A percentile compares a stretch with the other conserved stretches of the same genome.
Evolutionary conservation across 2,888 invertebrate species (phyloP).

Genomic region (Kryphioiulus occultus): DNA sequence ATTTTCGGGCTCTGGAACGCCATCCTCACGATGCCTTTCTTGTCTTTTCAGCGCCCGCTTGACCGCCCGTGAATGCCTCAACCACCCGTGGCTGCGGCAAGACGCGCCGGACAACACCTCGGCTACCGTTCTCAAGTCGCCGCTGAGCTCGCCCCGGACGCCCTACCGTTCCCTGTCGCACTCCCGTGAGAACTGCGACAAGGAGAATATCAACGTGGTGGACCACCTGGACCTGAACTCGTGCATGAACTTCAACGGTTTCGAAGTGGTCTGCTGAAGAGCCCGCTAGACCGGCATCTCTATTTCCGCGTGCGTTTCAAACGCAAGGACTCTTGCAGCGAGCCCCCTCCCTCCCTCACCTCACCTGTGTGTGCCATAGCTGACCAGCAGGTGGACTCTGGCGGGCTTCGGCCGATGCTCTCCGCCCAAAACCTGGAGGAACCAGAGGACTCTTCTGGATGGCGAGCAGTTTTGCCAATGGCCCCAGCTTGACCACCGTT

Average conservation of each 20-base stretch:
- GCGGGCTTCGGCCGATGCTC: not conserved
- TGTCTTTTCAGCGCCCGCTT: slow-evolving; percentile 66
- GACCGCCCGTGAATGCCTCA: slow-evolving; percentile 69
- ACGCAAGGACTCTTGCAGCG: not conserved
- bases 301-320: not conserved
- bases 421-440: not conserved
- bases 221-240: slow-evolving; percentile 51
- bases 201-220: slow-evolving; percentile 49
- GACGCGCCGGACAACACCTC: not conserved
- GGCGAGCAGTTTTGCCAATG: not conserved
- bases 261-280: slow-evolving; percentile 42
- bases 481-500: not conserved
- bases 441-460: not conserved
- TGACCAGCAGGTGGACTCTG: not conserved
- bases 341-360: slow-evolving; percentile 26
- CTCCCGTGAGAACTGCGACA: slow-evolving; percentile 47
- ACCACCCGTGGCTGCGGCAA: slow-evolving; percentile 68
- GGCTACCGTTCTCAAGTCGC: slow-evolving; percentile 39
- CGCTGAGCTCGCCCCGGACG: not conserved
- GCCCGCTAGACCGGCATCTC: not conserved
- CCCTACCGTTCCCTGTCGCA: not conserved
- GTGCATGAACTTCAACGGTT: slow-evolving; percentile 20
- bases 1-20: no score
- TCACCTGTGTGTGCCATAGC: slow-evolving; percentile 21
- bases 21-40: not conserved